Percentiles rank a stretch among this genome's conserved stretches.
Evolutionary conservation across 2,888 invertebrate genomes (phyloP).

Genomic region (Listrodromus nycthemerus): DNA sequence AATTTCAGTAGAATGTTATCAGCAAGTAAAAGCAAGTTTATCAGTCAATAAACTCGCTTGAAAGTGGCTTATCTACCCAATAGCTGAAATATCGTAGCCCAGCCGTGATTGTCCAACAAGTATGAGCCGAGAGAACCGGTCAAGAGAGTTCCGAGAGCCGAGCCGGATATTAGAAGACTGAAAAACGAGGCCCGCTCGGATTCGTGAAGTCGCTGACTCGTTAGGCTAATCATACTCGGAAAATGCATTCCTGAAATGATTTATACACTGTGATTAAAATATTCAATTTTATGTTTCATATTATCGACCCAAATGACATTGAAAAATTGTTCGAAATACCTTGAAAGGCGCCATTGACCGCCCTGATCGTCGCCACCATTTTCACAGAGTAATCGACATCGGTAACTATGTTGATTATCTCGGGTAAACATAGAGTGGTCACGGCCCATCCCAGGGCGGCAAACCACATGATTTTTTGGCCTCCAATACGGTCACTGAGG

Average conservation of each 20-base stretch:
- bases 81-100: constrained; percentile 88
- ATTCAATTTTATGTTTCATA: constrained; percentile 24
- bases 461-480: constrained; percentile 87
- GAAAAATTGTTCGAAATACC: constrained; percentile 77
- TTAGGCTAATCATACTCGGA: constrained; percentile 89
- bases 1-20: too few relatives aligned
- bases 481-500: constrained; percentile 87
- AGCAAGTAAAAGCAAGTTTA: too few relatives aligned
- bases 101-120: constrained; percentile 88
- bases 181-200: constrained; percentile 89
- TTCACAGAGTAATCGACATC: constrained; percentile 85
- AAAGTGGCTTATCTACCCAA: constrained; percentile 85
- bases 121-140: constrained; percentile 89
- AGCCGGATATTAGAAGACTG: constrained; percentile 88
- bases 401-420: constrained; percentile 85
- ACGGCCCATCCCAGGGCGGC: constrained; percentile 87
- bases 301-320: neutral
- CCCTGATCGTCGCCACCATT: constrained; percentile 87
- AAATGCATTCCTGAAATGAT: constrained; percentile 85
- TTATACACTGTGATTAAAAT: constrained; percentile 25
- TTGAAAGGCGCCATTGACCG: constrained; percentile 89
- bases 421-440: constrained; percentile 86
- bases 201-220: constrained; percentile 88
- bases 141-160: constrained; percentile 87
- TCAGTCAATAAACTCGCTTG: too few relatives aligned